Base-by-base conservation (phyloP, 2,113 vertebrate genomes). In the Scytalopus superciliaris region DNA sequence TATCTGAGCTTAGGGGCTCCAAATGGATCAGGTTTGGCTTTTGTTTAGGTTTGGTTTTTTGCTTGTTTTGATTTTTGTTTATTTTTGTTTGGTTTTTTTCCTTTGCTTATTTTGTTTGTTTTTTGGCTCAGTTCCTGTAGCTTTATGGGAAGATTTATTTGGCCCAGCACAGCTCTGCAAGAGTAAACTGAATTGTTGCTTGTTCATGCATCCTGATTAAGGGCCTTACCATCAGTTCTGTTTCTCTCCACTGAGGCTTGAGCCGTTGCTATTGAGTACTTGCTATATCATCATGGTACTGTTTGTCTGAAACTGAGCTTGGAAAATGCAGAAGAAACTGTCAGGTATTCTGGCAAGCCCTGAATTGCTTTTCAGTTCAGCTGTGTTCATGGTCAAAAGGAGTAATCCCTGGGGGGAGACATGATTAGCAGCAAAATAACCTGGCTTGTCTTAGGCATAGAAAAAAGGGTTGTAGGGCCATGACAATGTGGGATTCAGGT, bases 171-270 rank as follows among this genome's bases (percentile, higher is more conserved):
- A 89, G 53, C 16, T 89, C 57, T 72, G 57, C 50, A 78, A 69
- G 42, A 84, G 17, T 90, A 94, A 91, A 87, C 74, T 70, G 78
- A 94, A 93, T 66, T 49, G n/a, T 60, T 84, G 59, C 78, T 93
- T 93, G 79, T 90, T 93, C 85, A 49, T 93, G 93, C 64, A 90
- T 95, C 79, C 87, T 75, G 87, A 92, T 96, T 89, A 96, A 94
- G 59, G 72, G 69, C 28, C 74, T 82, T 87, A 89, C 69, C 3
- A 0, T 79, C 87, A 88, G 44, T 75, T 72, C 35, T 87, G 64
- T 33, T 96, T 93, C 91, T 50, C 42, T 96, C 62, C 72, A 22
- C 35, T 94, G 60, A 84, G 55, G 42, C 35, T 95, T 86, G 89
- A 94, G 91, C 63, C 92, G 52, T 23, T 91, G 52, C n/a, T 57